These are phyloP conservation scores for Eumeta japonica DNA, from an alignment of 1,140 invertebrate genomes.

Conservation along the genomic window DNA sequence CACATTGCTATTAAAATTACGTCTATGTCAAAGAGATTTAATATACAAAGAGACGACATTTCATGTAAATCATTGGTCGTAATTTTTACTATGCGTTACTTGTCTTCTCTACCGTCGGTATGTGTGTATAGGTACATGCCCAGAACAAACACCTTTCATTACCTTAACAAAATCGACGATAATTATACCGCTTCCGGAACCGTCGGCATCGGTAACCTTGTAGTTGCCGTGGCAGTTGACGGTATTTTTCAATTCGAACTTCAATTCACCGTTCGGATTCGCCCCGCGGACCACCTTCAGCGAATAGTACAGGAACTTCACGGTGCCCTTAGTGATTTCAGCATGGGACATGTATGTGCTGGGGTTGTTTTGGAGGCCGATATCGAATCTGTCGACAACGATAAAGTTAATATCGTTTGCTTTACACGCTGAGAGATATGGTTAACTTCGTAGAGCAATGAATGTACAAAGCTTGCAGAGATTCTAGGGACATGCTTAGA, in stretches of 20 bases:
- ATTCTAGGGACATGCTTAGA: no score
- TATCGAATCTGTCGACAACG: conserved; percentile 49
- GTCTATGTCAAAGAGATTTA: no score
- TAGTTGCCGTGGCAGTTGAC: conserved; percentile 59
- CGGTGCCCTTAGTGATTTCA: conserved; percentile 50
- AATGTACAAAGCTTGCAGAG: no score
- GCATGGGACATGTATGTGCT: conserved; percentile 56
- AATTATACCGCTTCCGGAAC: conserved; percentile 59
- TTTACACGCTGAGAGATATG: not conserved
- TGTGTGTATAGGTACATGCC: no score
- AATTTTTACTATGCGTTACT: no score
- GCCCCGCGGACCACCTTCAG: conserved; percentile 46
- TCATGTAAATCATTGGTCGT: no score
- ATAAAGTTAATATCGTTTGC: conserved; percentile 2
- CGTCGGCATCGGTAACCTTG: conserved; percentile 56
- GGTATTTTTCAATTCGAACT: conserved; percentile 57
- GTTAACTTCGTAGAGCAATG: no score
- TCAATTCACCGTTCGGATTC: conserved; percentile 51
- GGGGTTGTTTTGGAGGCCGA: conserved; percentile 50
- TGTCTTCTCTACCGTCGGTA: no score
- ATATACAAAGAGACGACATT: no score
- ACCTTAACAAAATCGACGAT: conserved; percentile 53
- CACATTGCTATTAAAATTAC: no score
- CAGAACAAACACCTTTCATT: no score
- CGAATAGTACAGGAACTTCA: conserved; percentile 56